Evolutionary conservation across 2,797 vertebrate species (phyloP), one percentile per base, ranked within the genome.

Genomic region (Alauda arvensis): DNA sequence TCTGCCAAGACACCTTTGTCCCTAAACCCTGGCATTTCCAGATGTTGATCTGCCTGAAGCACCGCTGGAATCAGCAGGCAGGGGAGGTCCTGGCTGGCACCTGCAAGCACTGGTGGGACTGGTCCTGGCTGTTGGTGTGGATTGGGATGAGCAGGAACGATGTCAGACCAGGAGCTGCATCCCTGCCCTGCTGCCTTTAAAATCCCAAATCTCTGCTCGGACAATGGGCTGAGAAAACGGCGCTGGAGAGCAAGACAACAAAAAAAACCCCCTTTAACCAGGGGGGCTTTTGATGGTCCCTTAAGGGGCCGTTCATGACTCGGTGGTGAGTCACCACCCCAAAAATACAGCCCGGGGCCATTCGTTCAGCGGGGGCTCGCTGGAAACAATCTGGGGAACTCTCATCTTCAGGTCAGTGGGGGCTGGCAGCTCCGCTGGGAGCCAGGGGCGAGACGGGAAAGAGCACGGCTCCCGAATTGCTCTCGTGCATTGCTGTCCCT

Each of bases 351-450:
- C 61, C 61, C 12, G 65, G 80, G 88, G 90, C 93, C 93, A 69
- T 92, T 94, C 75, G 6, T 86, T 86, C 59, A 83, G 75, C 21
- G 0, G 85, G 82, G 82, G 71, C 79, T 87, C 77, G 61, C 88
- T 96, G 95, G 95, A 96, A 95, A 95, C 94, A 95, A 96, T 95
- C 92, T 95, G 72, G 95, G 81, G 95, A 96, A 96, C 92, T 93
- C 91, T 91, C 76, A 48, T 94, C 94, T 95, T 94, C 90, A 95
- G 95, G 94, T 96, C 93, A 88, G 85, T 19, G 67, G 91, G 93
- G 92, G 82, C 77, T 84, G 88, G 92, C 84, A 76, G 85, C 42
- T 10, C 3, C 6, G 75, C 52, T 40, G 74, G 85, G 87, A 89
- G 13, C 62, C 24, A 89, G 60, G 88, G 91, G 88, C 8, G 83